phyloP scores from a whole-genome alignment of 2,113 vertebrate genomes.

The Brienomyrus longianalis region DNA sequence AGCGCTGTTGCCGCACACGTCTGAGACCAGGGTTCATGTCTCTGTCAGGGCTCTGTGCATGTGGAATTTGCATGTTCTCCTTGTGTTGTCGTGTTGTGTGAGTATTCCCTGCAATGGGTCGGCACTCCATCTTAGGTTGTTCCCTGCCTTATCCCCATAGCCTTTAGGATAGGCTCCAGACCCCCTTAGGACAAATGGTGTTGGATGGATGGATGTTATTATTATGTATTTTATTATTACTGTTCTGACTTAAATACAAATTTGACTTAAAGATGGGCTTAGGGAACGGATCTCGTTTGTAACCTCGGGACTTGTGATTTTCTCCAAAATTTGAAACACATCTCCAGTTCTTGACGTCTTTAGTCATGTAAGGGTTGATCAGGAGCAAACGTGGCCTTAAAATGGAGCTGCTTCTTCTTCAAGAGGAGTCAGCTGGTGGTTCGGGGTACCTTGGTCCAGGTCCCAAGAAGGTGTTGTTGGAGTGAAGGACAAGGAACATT shows the following conservation, averaged over 20 bases:
- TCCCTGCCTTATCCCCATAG: no score
- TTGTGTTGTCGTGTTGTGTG: no score
- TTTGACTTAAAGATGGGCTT: no score
- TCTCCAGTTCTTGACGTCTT: background rate
- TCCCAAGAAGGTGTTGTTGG: background rate
- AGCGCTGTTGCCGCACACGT: background rate
- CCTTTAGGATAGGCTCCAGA: no score
- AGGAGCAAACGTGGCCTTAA: background rate
- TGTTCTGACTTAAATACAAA: no score
- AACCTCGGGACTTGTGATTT: no score
- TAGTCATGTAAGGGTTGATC: background rate
- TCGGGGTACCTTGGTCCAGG: background rate
- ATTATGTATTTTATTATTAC: no score
- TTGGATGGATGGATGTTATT: no score
- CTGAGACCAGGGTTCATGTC: background rate
- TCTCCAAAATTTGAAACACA: background rate
- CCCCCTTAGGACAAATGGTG: no score
- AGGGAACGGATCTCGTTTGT: no score
- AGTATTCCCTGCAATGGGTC: no score
- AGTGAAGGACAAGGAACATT: background rate
- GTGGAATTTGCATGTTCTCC: background rate
- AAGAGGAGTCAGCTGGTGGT: background rate
- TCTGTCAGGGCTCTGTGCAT: background rate
- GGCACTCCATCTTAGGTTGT: no score
- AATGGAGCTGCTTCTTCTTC: background rate